phyloP scores from a whole-genome alignment of 2,113 vertebrate genomes.

The Python bivittatus region DNA sequence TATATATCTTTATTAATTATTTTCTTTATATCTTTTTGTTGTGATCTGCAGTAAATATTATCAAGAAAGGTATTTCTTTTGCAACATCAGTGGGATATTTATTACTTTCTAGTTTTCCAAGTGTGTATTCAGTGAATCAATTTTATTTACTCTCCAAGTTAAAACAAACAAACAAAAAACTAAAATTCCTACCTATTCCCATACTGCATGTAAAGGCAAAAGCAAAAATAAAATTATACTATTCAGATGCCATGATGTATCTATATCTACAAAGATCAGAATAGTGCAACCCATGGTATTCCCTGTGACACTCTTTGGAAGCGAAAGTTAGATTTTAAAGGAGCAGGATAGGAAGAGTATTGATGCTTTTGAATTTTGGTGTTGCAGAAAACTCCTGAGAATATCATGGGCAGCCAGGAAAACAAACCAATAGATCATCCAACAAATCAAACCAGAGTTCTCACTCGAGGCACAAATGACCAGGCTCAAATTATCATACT shows the following conservation, averaged over 20 bases:
- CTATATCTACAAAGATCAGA: background rate
- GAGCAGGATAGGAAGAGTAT: background rate
- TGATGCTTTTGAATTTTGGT: background rate
- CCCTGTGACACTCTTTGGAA: background rate
- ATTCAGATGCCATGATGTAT: background rate
- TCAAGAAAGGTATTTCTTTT: background rate
- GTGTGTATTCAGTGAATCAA: background rate
- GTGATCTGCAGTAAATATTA: background rate
- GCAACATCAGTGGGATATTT: background rate
- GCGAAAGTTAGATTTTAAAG: background rate
- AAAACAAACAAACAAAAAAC: background rate
- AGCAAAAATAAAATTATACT: background rate
- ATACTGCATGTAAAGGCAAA: background rate
- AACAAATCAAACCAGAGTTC: background rate
- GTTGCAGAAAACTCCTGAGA: background rate
- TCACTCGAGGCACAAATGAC: background rate
- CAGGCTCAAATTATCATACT: background rate
- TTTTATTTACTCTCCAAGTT: background rate
- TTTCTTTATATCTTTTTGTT: background rate
- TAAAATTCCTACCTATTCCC: background rate
- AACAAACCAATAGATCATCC: background rate
- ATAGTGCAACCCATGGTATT: background rate
- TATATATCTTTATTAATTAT: background rate
- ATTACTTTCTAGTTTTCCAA: background rate
- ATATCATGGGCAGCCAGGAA: background rate